phyloP scores from a whole-genome alignment of 2,888 invertebrate genomes.

The Sicus ferrugineus region DNA sequence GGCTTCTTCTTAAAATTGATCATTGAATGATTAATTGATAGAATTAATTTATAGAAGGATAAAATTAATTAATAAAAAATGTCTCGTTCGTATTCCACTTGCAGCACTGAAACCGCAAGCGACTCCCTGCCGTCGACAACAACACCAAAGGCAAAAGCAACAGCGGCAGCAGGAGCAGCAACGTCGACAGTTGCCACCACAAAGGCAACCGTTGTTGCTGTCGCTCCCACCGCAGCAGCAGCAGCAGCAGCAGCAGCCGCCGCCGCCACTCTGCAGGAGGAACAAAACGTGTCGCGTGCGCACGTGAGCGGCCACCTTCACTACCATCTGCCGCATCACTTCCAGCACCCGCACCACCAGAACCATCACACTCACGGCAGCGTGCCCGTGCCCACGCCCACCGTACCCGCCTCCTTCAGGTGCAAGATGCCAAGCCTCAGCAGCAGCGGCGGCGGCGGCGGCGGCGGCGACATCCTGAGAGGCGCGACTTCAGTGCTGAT shows the following conservation, averaged over 20 bases:
- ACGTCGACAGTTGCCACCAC: conserved; percentile 40
- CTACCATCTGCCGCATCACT: conserved; percentile 61
- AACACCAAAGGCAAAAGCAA: conserved; percentile 34
- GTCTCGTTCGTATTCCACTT: conserved; percentile 48
- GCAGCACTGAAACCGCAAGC: conserved; percentile 41
- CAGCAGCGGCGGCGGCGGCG: conserved; percentile 40
- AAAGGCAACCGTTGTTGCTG: conserved; percentile 39
- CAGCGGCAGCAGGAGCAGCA: no score
- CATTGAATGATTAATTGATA: no score
- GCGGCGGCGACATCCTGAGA: conserved; percentile 32
- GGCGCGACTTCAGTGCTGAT: no score
- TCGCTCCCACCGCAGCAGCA: conserved; percentile 44
- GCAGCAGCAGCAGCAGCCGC: conserved; percentile 48
- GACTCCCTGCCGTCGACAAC: conserved; percentile 35
- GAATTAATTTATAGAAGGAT: no score
- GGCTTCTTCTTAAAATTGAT: not conserved
- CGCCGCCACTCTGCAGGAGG: conserved; percentile 44
- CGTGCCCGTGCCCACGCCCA: conserved; percentile 54
- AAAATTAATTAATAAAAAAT: conserved; percentile 23
- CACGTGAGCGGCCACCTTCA: conserved; percentile 60
- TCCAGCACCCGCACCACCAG: conserved; percentile 61
- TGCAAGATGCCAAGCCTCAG: conserved; percentile 33
- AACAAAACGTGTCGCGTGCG: conserved; percentile 48
- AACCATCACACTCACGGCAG: conserved; percentile 57
- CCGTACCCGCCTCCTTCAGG: conserved; percentile 52